Evolutionary conservation across 2,797 vertebrate species (phyloP).

Genomic region (Platalea minor): DNA sequence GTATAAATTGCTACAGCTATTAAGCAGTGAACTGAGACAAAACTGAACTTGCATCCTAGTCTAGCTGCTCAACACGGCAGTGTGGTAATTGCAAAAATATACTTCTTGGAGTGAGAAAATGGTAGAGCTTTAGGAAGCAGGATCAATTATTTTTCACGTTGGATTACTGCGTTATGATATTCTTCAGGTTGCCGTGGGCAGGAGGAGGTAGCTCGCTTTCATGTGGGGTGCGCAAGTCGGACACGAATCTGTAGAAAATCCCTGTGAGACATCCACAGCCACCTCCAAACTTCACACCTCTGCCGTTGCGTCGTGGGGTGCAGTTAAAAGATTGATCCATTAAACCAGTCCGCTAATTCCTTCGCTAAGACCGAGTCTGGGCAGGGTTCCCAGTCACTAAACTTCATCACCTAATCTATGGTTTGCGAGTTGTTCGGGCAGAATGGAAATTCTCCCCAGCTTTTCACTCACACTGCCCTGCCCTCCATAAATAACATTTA

Average conservation of each 20-base stretch:
- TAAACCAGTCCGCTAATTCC: not conserved
- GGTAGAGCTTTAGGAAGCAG: not conserved
- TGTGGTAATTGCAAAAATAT: conserved; percentile 21
- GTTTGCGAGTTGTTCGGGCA: not conserved
- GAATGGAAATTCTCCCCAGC: conserved; percentile 18
- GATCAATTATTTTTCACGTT: not conserved
- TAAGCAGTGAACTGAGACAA: conserved; percentile 9
- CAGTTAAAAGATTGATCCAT: not conserved
- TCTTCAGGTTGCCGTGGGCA: not conserved
- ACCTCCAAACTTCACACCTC: not conserved
- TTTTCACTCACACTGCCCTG: not conserved
- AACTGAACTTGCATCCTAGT: not conserved
- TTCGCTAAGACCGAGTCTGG: not conserved
- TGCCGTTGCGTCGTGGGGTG: not conserved
- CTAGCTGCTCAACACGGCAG: not conserved
- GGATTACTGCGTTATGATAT: not conserved
- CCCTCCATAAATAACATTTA: not conserved
- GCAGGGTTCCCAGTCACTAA: conserved; percentile 25
- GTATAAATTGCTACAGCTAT: not conserved
- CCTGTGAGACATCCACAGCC: not conserved
- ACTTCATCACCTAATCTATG: conserved; percentile 7
- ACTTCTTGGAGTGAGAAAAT: not conserved
- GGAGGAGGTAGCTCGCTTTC: not conserved
- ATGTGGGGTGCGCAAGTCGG: not conserved
- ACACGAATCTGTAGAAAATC: not conserved